Evolutionary conservation across 2,888 invertebrate genomes (phyloP).

Genomic region (Aplocera efformata): DNA sequence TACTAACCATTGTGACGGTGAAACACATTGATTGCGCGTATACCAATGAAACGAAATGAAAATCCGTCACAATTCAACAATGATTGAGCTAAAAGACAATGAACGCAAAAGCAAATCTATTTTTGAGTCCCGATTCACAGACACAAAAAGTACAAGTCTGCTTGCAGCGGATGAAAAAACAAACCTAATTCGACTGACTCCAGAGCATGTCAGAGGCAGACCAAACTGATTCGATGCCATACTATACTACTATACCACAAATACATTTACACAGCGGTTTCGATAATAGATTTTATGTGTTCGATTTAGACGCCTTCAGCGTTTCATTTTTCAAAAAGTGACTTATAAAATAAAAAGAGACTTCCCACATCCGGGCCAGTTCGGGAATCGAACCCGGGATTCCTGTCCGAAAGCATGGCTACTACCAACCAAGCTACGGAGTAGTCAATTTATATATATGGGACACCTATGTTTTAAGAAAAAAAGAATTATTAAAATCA

Average conservation of each 20-base stretch:
- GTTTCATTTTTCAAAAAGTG: too few species aligned
- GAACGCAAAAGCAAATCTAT: conserved; percentile 28
- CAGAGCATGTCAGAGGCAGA: conserved; percentile 39
- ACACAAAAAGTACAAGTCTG: conserved; percentile 40
- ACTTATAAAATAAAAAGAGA: too few species aligned
- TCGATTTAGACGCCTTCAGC: too few species aligned
- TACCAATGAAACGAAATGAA: conserved; percentile 4
- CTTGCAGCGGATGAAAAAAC: conserved; percentile 38
- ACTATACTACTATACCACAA: conserved; percentile 16
- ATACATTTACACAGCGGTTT: too few species aligned
- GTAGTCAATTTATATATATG: too few species aligned
- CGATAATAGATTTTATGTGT: too few species aligned
- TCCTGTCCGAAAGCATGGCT: too few species aligned
- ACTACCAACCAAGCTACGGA: too few species aligned
- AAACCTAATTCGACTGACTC: conserved; percentile 42
- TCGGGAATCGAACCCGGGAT: too few species aligned
- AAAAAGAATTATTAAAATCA: too few species aligned
- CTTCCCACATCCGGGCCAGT: too few species aligned
- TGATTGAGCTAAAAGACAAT: conserved; percentile 23
- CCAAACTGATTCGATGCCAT: conserved; percentile 27
- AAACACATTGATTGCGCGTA: conserved; percentile 5
- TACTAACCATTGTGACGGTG: not conserved
- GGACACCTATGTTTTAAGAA: too few species aligned
- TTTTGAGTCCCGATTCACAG: conserved; percentile 36
- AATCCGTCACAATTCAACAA: conserved; percentile 10